Evolutionary conservation across 2,888 invertebrate genomes (phyloP).

Genomic region (Nudaria mundana): DNA sequence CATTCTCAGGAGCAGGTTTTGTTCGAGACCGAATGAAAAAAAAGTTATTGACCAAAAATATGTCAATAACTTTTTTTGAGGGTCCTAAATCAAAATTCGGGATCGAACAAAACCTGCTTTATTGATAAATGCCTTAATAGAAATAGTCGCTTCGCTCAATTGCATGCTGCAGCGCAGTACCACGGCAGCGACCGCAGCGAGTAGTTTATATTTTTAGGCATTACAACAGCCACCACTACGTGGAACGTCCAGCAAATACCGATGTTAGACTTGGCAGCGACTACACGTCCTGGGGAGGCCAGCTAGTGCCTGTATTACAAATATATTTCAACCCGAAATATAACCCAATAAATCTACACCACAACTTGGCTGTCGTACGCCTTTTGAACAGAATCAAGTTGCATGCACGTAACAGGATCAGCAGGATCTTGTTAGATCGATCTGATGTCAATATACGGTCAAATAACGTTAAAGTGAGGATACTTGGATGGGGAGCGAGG

Average conservation of each 20-base stretch:
- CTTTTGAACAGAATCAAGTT: neutral
- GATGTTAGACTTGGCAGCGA: slow-evolving; percentile 42
- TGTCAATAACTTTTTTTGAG: too few species aligned
- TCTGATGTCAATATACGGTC: slow-evolving; percentile 6
- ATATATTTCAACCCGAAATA: slow-evolving; percentile 5
- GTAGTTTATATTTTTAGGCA: slow-evolving; percentile 34
- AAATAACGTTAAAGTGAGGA: slow-evolving; percentile 20
- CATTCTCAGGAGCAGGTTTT: too few species aligned
- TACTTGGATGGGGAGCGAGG: slow-evolving; percentile 49
- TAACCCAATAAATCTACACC: neutral
- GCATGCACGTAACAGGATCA: slow-evolving; percentile 9
- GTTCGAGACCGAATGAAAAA: too few species aligned
- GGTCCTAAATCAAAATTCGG: too few species aligned
- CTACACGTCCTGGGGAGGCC: slow-evolving; percentile 29
- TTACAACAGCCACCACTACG: slow-evolving; percentile 23
- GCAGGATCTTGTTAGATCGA: slow-evolving; percentile 35
- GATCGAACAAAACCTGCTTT: too few species aligned
- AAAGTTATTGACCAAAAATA: too few species aligned
- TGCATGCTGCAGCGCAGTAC: too few species aligned
- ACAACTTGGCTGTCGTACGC: slow-evolving; percentile 5
- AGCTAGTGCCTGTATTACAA: slow-evolving; percentile 24
- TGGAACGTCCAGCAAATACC: slow-evolving; percentile 20
- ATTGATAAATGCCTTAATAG: too few species aligned
- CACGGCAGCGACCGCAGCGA: too few species aligned
- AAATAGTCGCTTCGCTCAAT: too few species aligned